Percentiles rank a stretch among this genome's conserved stretches.
phyloP scores from a whole-genome alignment of 2,113 vertebrate genomes.

The Oxyruncus cristatus region DNA sequence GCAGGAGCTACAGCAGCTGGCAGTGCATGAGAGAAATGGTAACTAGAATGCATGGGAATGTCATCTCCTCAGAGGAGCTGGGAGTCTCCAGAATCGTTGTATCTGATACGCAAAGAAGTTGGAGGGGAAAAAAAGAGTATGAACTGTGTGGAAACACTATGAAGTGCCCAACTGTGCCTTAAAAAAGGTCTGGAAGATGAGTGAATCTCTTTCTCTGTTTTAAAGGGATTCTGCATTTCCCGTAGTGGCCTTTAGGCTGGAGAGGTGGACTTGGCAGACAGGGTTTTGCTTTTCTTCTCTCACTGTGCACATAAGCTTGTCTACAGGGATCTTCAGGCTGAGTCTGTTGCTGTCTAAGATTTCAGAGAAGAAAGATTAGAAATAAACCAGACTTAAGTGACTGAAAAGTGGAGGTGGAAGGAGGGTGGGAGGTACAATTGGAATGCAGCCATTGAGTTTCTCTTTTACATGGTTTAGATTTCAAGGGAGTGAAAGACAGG shows the following conservation, averaged over 20 bases:
- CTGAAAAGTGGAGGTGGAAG: neutral
- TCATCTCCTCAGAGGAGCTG: neutral
- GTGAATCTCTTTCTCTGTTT: neutral
- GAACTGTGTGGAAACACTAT: neutral
- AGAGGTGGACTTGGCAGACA: neutral
- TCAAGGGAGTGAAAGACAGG: neutral
- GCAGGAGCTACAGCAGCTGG: neutral
- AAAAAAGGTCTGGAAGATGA: neutral
- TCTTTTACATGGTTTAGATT: neutral
- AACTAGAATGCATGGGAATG: neutral
- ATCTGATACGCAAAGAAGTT: neutral
- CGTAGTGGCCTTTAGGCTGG: neutral
- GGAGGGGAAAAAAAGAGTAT: fast-evolving
- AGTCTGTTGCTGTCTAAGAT: neutral
- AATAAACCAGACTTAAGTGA: neutral
- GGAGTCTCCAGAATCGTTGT: neutral
- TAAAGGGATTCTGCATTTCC: neutral
- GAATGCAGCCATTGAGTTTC: neutral
- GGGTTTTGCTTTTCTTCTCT: neutral
- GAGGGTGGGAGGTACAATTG: neutral
- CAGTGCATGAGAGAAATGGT: neutral
- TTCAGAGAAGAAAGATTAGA: neutral
- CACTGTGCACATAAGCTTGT: neutral
- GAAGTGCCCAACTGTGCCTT: neutral
- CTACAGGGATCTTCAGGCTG: neutral